A percentile compares a stretch with the other conserved stretches of the same genome.
These are phyloP conservation scores for Strigamia transsilvanica DNA, from an alignment of 2,888 invertebrate species.

Conservation along the genomic window DNA sequence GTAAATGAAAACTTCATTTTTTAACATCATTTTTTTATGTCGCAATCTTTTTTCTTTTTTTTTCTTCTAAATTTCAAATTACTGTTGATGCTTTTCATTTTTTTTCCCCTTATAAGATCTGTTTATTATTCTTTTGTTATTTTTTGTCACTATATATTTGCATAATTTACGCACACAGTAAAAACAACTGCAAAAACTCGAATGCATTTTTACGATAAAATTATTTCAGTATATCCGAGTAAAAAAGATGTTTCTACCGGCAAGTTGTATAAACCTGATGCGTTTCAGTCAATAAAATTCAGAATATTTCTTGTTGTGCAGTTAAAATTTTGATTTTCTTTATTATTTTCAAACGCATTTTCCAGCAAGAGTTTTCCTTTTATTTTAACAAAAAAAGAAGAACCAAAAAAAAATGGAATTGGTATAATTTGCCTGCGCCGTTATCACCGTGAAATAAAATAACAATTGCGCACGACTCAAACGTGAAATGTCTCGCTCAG, in stretches of 20 bases:
- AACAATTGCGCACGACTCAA: not conserved
- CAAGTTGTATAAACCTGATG: not conserved
- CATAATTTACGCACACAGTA: not conserved
- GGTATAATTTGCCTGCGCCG: not conserved
- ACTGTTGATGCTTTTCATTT: not conserved
- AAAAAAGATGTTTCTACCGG: not conserved
- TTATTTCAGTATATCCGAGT: not conserved
- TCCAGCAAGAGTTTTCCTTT: not conserved
- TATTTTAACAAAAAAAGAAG: not conserved
- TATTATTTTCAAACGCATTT: not conserved
- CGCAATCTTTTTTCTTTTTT: not conserved
- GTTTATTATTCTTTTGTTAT: slow-evolving; percentile 2
- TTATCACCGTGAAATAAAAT: not conserved
- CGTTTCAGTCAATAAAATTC: not conserved
- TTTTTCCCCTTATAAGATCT: not conserved
- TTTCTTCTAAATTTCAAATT: not conserved
- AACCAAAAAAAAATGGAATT: not conserved
- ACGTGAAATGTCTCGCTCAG: not conserved
- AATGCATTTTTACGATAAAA: not conserved
- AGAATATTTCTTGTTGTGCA: not conserved
- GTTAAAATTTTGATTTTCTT: not conserved
- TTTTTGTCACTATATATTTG: not conserved
- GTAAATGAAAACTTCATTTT: not conserved
- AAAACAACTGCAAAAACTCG: not conserved
- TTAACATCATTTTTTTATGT: slow-evolving; percentile 23